These are phyloP conservation scores for Gobiocypris rarus DNA, from an alignment of 2,113 vertebrate genomes.

Conservation along the genomic window DNA sequence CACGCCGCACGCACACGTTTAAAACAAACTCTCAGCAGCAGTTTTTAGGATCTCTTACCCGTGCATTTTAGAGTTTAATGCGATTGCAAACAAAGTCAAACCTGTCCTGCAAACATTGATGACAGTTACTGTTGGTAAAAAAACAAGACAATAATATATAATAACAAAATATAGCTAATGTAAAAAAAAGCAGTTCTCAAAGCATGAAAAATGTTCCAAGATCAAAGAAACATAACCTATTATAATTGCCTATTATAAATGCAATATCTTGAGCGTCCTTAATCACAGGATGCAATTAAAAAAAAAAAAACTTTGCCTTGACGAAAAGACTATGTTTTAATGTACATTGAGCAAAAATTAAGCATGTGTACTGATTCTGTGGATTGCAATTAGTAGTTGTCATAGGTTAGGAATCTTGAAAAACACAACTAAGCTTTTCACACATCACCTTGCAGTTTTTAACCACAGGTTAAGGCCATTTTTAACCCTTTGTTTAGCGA, in stretches of 20 bases:
- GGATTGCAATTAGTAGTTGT: background rate
- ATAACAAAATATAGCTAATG: background rate
- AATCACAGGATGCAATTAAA: slow-evolving; percentile 4
- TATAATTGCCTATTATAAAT: background rate
- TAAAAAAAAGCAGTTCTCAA: background rate
- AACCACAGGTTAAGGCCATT: background rate
- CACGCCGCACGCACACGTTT: background rate
- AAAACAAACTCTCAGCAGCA: background rate
- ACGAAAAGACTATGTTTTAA: background rate
- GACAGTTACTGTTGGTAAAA: background rate
- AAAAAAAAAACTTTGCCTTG: background rate
- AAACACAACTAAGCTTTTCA: background rate
- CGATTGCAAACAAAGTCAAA: background rate
- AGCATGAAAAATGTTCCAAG: background rate
- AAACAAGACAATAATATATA: too few relatives aligned
- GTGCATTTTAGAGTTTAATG: background rate
- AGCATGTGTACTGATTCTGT: slow-evolving; percentile 7
- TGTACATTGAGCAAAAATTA: background rate
- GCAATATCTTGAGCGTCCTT: background rate
- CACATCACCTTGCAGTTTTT: background rate
- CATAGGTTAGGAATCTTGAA: background rate
- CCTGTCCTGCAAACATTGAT: background rate
- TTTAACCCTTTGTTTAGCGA: background rate
- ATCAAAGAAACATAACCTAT: background rate
- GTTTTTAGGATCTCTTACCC: background rate